Percentiles rank a stretch among this genome's conserved stretches.
These are phyloP conservation scores for Beris chalybata DNA, from an alignment of 2,888 invertebrate genomes.

Conservation along the genomic window DNA sequence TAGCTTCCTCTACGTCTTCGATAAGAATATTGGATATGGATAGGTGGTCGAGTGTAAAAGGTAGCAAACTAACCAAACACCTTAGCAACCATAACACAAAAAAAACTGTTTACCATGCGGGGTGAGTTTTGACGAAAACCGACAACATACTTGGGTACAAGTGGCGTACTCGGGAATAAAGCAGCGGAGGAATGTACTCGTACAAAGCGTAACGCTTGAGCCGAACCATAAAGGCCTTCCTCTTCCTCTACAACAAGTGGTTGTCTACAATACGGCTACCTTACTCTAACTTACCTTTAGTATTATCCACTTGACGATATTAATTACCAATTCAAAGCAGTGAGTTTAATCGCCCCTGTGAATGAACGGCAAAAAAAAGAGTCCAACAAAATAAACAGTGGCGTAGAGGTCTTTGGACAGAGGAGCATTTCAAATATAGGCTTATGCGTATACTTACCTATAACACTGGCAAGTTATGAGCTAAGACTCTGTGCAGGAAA, in stretches of 20 bases:
- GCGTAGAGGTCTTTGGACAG: background rate
- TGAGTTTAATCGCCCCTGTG: conserved; percentile 12
- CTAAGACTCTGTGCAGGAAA: too few species aligned
- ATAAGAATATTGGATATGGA: too few species aligned
- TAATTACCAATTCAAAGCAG: conserved; percentile 39
- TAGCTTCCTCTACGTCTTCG: too few species aligned
- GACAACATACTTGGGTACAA: too few species aligned
- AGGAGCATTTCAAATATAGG: too few species aligned
- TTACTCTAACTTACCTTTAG: conserved; percentile 6
- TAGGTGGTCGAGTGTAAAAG: too few species aligned
- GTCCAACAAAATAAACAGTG: conserved; percentile 23
- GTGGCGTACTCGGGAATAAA: too few species aligned
- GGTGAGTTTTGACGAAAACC: conserved; percentile 9
- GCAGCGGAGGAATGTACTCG: background rate
- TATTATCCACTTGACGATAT: conserved; percentile 28
- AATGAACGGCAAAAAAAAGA: conserved; percentile 26
- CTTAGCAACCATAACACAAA: background rate
- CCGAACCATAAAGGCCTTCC: conserved; percentile 2
- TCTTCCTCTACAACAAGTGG: background rate
- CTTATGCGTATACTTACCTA: too few species aligned
- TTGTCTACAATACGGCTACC: conserved; percentile 10
- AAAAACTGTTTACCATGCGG: conserved; percentile 14
- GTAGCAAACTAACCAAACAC: too few species aligned
- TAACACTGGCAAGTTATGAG: too few species aligned
- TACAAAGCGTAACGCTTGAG: background rate